phyloP scores from a whole-genome alignment of 2,113 vertebrate genomes.

The Sus scrofa region DNA sequence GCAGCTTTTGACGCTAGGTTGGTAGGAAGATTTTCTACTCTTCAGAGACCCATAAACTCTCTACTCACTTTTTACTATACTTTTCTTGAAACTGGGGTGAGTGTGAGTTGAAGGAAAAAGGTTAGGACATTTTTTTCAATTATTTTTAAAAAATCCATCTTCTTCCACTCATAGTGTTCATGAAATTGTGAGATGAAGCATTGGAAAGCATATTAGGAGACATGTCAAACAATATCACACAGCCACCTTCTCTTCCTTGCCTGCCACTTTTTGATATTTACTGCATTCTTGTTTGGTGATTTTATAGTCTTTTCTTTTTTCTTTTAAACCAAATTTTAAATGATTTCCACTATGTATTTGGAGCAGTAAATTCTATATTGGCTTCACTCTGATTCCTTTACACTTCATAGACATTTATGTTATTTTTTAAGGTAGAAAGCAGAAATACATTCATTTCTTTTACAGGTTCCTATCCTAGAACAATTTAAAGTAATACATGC shows the following conservation, averaged over 20 bases:
- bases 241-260: neutral
- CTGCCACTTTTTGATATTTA: neutral
- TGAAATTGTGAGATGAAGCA: neutral
- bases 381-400: neutral
- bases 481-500: neutral
- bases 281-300: neutral
- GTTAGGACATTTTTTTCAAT: neutral
- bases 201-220: neutral
- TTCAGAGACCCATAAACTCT: neutral
- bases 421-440: conserved; percentile 11
- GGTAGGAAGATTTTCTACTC: neutral
- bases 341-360: neutral
- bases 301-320: neutral
- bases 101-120: neutral
- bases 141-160: neutral
- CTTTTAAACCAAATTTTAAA: conserved; percentile 14
- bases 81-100: neutral
- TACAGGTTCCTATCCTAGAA: neutral
- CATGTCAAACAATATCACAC: neutral
- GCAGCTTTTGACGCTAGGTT: neutral
- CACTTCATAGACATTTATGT: neutral
- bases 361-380: neutral
- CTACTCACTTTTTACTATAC: neutral
- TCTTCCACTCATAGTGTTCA: neutral
- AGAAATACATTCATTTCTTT: neutral